phyloP scores from a whole-genome alignment of 2,113 vertebrate genomes.

The Fulica atra region DNA sequence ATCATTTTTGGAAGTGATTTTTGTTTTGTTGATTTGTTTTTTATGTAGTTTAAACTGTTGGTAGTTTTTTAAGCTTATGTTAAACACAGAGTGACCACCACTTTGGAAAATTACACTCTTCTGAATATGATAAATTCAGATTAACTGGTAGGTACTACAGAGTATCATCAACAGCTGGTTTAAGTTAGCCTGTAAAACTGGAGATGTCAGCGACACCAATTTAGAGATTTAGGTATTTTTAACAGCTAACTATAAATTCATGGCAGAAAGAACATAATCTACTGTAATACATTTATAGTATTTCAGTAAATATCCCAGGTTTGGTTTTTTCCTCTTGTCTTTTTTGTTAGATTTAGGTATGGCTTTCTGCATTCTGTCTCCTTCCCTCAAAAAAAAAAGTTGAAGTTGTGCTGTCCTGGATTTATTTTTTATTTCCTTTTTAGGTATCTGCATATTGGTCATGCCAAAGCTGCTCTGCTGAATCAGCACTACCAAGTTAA shows the following conservation, averaged over 20 bases:
- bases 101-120: neutral
- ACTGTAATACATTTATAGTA: neutral
- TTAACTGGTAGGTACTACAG: neutral
- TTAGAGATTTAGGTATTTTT: neutral
- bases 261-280: neutral
- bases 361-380: neutral
- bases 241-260: neutral
- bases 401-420: neutral
- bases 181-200: neutral
- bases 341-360: neutral
- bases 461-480: slow-evolving; percentile 96
- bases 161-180: neutral
- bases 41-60: neutral
- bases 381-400: neutral
- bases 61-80: neutral
- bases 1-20: neutral
- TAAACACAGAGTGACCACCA: neutral
- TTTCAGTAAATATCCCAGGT: neutral
- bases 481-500: slow-evolving; percentile 98
- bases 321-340: neutral
- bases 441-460: slow-evolving; percentile 97
- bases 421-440: neutral
- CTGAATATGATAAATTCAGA: neutral
- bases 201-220: neutral
- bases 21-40: neutral